Base-by-base conservation (phyloP, 2,888 invertebrate genomes). In the Leptarthrus brevirostris region DNA sequence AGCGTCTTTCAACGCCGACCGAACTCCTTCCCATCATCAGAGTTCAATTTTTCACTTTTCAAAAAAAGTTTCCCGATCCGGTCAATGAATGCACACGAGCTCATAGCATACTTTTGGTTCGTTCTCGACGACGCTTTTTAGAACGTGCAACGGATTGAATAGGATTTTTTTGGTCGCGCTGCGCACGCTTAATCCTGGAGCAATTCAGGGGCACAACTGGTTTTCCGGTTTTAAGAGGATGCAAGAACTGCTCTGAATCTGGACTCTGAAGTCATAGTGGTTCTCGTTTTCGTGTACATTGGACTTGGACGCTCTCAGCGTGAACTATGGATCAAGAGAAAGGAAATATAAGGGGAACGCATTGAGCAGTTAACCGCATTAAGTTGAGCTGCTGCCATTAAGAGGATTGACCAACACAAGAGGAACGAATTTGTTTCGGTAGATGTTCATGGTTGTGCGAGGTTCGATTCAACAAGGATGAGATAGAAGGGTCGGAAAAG, bases 31-130 rank as follows among this genome's bases (percentile, higher is more conserved):
- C n/a, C 56, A 56, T 56, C 56, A 16, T 24, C 56, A 30, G 30
- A 26, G 3, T 22, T 12, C 30, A 26, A n/a, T 56, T 56, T 56
- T 10, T 26, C 56, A 16, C 24, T 16, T 36, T 58, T 36, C 36
- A 24, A 16, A 58, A 18, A 34, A 36, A 10, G 36, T 10, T 16
- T 16, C 36, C 6, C 30, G 8, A 30, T 30, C 56, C 56, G 30
- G 24, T 56, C 56, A 56, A 56, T 56, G 30, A 56, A 56, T 56
- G 56, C 56, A 24, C 56, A 56, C 26, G 8, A 30, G 56, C 8
- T 5, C 30, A 30, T 3, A 30, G 30, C 14, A 30, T 16, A 56
- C 30, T 56, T 34, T 56, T 56, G 24, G 8, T 24, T 26, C 56
- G 10, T 56, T 56, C 26, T 8, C 8, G 8, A 30, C 8, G 8